Conservation (phyloP, 1,140 invertebrate genomes). For the Drosophila nasuta region DNA sequence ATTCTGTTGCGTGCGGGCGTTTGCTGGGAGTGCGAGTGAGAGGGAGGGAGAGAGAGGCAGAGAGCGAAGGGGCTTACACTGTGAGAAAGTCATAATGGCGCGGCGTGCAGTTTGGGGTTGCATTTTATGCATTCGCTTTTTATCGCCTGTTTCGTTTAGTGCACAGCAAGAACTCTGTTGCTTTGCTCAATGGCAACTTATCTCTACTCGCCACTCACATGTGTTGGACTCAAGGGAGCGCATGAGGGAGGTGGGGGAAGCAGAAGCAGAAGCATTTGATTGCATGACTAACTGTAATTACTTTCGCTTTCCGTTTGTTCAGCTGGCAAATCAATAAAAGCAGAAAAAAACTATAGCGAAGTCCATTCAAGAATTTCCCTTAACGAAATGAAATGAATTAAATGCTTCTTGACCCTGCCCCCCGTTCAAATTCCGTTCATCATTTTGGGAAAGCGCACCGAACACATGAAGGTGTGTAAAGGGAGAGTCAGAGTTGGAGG, state of each 20-base stretch:
- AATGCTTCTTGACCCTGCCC: conserved; percentile 22
- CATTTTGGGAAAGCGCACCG: conserved; percentile 37
- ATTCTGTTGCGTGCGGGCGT: conserved; percentile 70
- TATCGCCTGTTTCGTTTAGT: conserved; percentile 44
- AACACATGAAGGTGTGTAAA: not conserved
- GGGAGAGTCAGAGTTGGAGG: not conserved
- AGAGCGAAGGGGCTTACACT: conserved; percentile 16
- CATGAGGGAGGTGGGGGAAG: not conserved
- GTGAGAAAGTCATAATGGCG: conserved; percentile 46
- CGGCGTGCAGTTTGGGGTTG: conserved; percentile 64
- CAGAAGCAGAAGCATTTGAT: conserved; percentile 14
- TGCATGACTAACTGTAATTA: conserved; percentile 70
- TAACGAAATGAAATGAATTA: conserved; percentile 20
- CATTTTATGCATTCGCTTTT: conserved; percentile 50
- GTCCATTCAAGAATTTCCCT: conserved; percentile 53
- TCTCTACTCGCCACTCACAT: conserved; percentile 10
- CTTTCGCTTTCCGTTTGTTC: conserved; percentile 73
- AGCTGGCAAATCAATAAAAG: conserved; percentile 68
- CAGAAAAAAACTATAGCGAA: not conserved
- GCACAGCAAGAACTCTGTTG: conserved; percentile 3
- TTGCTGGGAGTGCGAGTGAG: not conserved
- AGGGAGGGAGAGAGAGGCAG: not conserved
- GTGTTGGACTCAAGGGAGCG: not conserved
- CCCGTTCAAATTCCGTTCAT: conserved; percentile 21
- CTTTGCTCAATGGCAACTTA: conserved; percentile 29